Evolutionary conservation across 2,113 vertebrate genomes (phyloP).

Genomic region (Redunca redunca): DNA sequence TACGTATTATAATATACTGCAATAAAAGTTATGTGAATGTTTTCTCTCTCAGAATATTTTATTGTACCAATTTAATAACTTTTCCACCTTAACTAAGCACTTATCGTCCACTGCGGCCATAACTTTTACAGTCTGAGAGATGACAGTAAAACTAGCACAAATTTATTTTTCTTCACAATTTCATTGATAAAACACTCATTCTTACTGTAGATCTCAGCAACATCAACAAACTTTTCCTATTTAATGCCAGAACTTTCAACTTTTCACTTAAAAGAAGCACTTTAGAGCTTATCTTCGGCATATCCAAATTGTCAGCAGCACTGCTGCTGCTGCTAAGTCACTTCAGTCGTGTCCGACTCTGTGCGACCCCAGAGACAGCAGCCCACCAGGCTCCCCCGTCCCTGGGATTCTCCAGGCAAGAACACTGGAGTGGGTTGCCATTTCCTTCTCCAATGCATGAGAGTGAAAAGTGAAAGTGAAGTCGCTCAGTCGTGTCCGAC

Average conservation of each 20-base stretch:
- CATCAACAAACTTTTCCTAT: neutral
- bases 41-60: neutral
- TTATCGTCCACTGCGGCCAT: neutral
- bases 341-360: no score
- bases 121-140: neutral
- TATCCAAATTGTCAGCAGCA: neutral
- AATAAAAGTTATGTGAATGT: neutral
- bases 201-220: neutral
- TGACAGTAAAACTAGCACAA: neutral
- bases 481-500: no score
- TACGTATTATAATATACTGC: no score
- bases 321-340: no score
- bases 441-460: no score
- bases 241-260: neutral
- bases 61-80: neutral
- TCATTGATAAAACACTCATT: neutral
- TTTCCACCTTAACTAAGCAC: neutral
- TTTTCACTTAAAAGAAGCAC: neutral
- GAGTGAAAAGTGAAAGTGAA: no score
- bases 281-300: neutral
- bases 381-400: no score
- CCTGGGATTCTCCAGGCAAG: no score
- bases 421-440: no score
- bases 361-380: no score
- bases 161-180: neutral